phyloP scores from a whole-genome alignment of 2,797 vertebrate genomes.

The Aphelocoma californica region DNA sequence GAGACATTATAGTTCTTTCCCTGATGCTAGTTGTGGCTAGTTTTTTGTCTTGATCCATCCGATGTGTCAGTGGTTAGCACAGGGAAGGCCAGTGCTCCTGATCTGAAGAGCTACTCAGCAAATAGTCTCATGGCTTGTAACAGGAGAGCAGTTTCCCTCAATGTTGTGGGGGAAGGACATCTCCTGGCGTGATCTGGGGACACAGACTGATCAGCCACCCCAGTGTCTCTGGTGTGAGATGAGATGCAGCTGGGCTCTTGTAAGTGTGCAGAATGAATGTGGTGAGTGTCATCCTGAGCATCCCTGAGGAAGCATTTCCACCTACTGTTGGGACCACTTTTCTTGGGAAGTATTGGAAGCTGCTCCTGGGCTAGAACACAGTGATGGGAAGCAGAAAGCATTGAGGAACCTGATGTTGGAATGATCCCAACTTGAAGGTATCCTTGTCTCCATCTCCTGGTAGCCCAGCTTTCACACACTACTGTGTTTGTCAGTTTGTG shows the following conservation, averaged over 20 bases:
- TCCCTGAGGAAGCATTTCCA: not conserved
- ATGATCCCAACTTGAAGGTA: not conserved
- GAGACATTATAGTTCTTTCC: not conserved
- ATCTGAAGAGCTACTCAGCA: not conserved
- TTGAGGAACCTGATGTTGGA: not conserved
- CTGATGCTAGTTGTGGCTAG: not conserved
- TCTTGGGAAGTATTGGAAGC: not conserved
- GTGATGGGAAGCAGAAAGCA: not conserved
- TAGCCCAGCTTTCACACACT: not conserved
- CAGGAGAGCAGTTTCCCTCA: not conserved
- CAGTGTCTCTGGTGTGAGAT: not conserved
- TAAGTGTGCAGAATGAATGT: not conserved
- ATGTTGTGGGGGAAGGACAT: not conserved
- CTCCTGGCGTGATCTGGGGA: not conserved
- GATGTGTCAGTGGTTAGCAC: not conserved
- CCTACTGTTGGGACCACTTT: not conserved
- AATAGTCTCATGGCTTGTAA: not conserved
- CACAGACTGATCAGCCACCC: not conserved
- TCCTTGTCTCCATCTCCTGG: not conserved
- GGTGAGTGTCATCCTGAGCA: not conserved
- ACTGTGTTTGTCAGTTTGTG: not conserved
- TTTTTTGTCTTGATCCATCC: not conserved
- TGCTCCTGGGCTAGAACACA: not conserved
- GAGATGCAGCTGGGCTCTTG: not conserved
- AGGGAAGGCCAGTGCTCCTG: not conserved